A percentile compares a stretch with the other conserved stretches of the same genome.
Evolutionary conservation across 2,113 vertebrate species (phyloP).

Genomic region (Nibea albiflora): DNA sequence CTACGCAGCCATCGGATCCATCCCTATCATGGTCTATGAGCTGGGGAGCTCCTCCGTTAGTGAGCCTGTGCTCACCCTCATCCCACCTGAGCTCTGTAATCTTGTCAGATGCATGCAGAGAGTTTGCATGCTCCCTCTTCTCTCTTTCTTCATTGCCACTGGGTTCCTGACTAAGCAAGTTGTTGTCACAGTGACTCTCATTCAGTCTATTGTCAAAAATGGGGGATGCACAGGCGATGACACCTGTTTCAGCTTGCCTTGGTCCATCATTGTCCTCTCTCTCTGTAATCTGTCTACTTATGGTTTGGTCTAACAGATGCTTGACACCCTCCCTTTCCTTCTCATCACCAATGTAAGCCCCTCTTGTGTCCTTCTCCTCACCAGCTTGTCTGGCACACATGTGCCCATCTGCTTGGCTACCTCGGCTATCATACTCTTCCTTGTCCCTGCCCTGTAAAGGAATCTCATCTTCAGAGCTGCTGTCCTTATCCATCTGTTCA

Average conservation of each 20-base stretch:
- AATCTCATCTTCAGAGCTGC: constrained; percentile 88
- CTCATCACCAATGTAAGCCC: constrained; percentile 14
- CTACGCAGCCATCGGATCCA: constrained; percentile 79
- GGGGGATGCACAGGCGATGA: constrained; percentile 64
- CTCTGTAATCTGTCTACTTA: constrained; percentile 12
- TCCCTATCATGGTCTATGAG: constrained; percentile 77
- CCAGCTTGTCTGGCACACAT: constrained; percentile 57
- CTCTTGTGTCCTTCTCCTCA: constrained; percentile 32
- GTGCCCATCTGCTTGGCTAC: constrained; percentile 39
- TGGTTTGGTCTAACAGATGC: constrained; percentile 29
- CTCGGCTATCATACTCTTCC: constrained; percentile 61
- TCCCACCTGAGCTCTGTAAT: constrained; percentile 80
- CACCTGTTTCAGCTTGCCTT: constrained; percentile 64
- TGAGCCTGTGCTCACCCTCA: constrained; percentile 83
- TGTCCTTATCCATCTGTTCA: constrained; percentile 79
- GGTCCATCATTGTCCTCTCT: constrained; percentile 70
- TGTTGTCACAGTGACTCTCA: constrained; percentile 74
- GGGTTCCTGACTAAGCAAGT: constrained; percentile 46
- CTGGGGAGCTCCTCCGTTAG: constrained; percentile 80
- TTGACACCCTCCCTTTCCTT: constrained; percentile 31
- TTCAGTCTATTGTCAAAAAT: constrained; percentile 65
- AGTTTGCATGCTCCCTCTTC: constrained; percentile 59
- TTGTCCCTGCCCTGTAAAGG: constrained; percentile 80
- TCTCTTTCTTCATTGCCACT: constrained; percentile 69
- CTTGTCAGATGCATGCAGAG: constrained; percentile 50